Evolutionary conservation across 2,797 vertebrate species (phyloP), one percentile per base, ranked within the genome.

Genomic region (Threskiornis aethiopicus): DNA sequence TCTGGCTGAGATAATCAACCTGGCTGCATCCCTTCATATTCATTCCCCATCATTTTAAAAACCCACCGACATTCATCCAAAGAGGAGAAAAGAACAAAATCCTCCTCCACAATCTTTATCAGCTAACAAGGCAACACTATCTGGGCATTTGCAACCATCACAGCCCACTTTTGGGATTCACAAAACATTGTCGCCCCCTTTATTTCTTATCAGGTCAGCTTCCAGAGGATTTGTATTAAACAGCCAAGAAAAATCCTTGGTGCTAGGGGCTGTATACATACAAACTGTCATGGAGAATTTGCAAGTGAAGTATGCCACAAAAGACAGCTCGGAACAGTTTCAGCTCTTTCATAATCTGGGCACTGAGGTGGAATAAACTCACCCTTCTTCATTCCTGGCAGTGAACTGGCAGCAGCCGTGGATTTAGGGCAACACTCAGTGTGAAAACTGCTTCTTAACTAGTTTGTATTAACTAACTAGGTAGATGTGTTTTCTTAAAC

Each of bases 401-500:
- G 11, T 80, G 39, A 84, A 51, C 33, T 75, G 37, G 28, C 15
- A 87, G 13, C 15, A 59, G 1, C 16, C 1, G 3, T n/a, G 10
- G 20, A 46, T 89, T 82, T 59, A 59, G 31, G 66, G 16, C 16
- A 82, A 65, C 21, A 29, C 33, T 51, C 29, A 35, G 3, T 83
- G 54, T 55, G 42, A 90, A 71, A 87, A 52, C 2, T 47, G 4
- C 13, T 71, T 84, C 39, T 67, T 67, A 66, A 59, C 21, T 75
- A 3, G 3, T 35, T 85, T 41, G 9, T 59, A 39, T 81, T 78
- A 55, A 78, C 11, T 84, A 16, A 18, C 24, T 37, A 42, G 11
- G 24, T 52, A 81, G 37, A 22, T 0, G 0, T 10, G 2, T 0
- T 20, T 44, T 85, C 57, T 42, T 21, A 75, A 81, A 39, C 1